A percentile compares a stretch with the other conserved stretches of the same genome.
phyloP scores from a whole-genome alignment of 2,888 invertebrate species.

The Palloptera scutellata region DNA sequence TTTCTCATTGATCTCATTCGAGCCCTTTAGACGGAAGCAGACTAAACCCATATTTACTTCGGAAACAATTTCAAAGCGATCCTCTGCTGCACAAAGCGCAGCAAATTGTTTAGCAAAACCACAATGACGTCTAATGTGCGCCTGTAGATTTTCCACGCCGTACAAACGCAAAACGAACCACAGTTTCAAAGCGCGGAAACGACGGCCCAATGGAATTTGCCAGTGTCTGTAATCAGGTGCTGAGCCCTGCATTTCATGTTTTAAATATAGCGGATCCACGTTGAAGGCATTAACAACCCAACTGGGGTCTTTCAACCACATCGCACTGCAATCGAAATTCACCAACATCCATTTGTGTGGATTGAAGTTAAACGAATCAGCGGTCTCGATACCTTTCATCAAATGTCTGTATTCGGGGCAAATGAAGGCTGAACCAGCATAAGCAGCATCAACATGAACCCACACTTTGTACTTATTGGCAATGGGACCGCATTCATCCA shows the following conservation, averaged over 20 bases:
- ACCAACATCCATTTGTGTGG: constrained; percentile 99
- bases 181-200: constrained; percentile 90
- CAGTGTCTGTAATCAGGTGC: constrained; percentile 96
- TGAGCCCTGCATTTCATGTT: constrained; percentile 90
- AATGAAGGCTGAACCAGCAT: constrained; percentile 95
- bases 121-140: constrained; percentile 85
- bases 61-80: constrained; percentile 86
- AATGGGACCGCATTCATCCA: constrained; percentile 92
- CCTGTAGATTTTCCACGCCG: constrained; percentile 87
- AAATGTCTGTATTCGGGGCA: constrained; percentile 95
- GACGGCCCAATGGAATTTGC: constrained; percentile 94
- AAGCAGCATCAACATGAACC: constrained; percentile 97
- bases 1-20: constrained; percentile 83
- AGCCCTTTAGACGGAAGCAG: constrained; percentile 91
- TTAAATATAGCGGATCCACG: constrained; percentile 95
- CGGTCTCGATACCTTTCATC: constrained; percentile 87
- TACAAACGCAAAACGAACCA: constrained; percentile 95
- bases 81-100: constrained; percentile 75
- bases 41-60: constrained; percentile 95
- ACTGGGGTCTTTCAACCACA: constrained; percentile 93
- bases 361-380: constrained; percentile 97
- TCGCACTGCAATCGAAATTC: constrained; percentile 98
- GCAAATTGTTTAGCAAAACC: constrained; percentile 89
- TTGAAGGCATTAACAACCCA: constrained; percentile 95
- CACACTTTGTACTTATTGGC: constrained; percentile 80